Evolutionary conservation across 2,797 vertebrate genomes (phyloP).

Genomic region (Trichosurus vulpecula): DNA sequence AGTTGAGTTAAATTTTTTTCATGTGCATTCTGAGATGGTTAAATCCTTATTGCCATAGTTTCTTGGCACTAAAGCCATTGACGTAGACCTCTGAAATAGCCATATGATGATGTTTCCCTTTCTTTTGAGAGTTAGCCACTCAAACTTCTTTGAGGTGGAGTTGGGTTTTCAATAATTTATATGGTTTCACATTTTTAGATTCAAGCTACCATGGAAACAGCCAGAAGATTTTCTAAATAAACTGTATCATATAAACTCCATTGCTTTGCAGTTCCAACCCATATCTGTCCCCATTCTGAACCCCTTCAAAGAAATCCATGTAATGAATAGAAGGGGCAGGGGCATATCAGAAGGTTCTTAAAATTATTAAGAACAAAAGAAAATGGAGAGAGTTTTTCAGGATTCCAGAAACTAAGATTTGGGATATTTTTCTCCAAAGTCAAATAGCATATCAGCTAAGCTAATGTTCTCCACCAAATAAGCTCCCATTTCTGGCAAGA

Average conservation of each 20-base stretch:
- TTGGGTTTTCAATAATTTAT: conserved; percentile 71
- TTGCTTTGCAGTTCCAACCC: conserved; percentile 37
- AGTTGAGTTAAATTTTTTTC: not conserved
- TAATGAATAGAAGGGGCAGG: not conserved
- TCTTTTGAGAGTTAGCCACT: conserved; percentile 22
- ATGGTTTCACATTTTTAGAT: conserved; percentile 65
- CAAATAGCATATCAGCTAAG: not conserved
- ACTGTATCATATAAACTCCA: conserved; percentile 51
- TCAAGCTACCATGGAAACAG: conserved; percentile 43
- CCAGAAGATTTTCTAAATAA: conserved; percentile 72
- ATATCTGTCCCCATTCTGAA: not conserved
- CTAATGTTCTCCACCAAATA: not conserved
- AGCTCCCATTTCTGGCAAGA: not conserved
- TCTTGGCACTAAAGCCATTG: not conserved
- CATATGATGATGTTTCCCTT: conserved; percentile 7
- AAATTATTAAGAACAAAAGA: not conserved
- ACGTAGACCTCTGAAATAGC: not conserved
- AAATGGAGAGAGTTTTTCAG: not conserved
- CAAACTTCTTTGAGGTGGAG: conserved; percentile 1
- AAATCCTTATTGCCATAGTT: not conserved
- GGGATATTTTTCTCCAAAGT: not conserved
- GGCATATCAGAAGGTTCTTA: not conserved
- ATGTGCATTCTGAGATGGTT: not conserved
- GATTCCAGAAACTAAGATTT: not conserved
- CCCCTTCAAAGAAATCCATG: not conserved